Evolutionary conservation across 2,113 vertebrate species (phyloP), one percentile per base, ranked within the genome.

Genomic region (Pavo muticus): DNA sequence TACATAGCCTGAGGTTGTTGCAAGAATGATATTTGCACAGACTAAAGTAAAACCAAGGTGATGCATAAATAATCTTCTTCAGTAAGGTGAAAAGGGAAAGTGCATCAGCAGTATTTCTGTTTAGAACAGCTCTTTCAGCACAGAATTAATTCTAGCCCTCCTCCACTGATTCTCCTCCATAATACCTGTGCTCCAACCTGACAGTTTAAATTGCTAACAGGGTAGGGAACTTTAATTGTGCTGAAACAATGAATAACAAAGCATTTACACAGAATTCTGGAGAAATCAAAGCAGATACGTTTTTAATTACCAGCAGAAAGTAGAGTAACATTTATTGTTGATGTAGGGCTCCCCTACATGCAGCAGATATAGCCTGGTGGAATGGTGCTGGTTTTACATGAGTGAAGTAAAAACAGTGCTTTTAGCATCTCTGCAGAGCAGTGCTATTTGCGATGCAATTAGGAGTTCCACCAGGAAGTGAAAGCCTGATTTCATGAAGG

Each of bases 91-190:
- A 88, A 91, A 94, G 64, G 52, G 54, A 88, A 91, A 91, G 83
- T 23, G 40, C 74, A 54, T 69, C 84, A 96, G 85, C 63, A 79
- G 69, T 39, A 56, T 84, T 97, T 96, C 90, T 92, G 93, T 95
- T 97, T 94, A 96, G 85, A 96, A 85, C 52, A 87, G 88, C 83
- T 93, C 68, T 91, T 97, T 52, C 2, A 78, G 75, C 80, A 80
- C 50, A 93, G 67, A 93, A 94, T 94, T 92, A 90, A 95, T 94
- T 94, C 88, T 39, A 35, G 23, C 30, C 14, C 68, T 90, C 59
- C 64, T 83, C 50, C 56, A 72, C 59, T 72, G 78, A 87, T 87
- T 87, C 70, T 50, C 77, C 71, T 91, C 86, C 20, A 11, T 47
- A 95, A 93, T 89, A 85, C 52, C 86, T 86, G 23, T 76, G 25